Percentiles rank a stretch among this genome's conserved stretches.
phyloP scores from a whole-genome alignment of 2,113 vertebrate species.

The Mormoops blainvillei region DNA sequence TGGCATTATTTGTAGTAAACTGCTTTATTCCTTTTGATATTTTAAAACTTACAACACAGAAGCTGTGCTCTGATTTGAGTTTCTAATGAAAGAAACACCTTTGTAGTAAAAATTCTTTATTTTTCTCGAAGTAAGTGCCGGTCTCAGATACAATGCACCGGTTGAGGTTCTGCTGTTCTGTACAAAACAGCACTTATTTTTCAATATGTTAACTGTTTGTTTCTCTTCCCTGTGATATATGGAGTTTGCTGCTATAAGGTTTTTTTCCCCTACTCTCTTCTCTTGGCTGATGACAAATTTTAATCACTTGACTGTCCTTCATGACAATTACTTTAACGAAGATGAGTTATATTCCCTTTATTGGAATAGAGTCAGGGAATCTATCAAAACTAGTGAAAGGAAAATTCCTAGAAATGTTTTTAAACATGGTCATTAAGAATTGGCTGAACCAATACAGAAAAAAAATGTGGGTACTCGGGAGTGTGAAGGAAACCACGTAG shows the following conservation, averaged over 20 bases:
- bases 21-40: slow-evolving; percentile 29
- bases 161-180: slow-evolving; percentile 59
- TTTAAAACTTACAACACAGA: slow-evolving; percentile 68
- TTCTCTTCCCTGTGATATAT: slow-evolving; percentile 38
- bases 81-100: slow-evolving; percentile 58
- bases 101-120: slow-evolving; percentile 65
- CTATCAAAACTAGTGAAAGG: slow-evolving; percentile 70
- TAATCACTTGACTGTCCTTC: slow-evolving; percentile 55
- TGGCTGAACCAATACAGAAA: slow-evolving; percentile 48
- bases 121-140: slow-evolving; percentile 68
- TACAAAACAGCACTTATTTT: slow-evolving; percentile 76
- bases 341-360: slow-evolving; percentile 63
- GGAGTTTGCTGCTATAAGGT: neutral
- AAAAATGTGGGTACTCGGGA: slow-evolving; percentile 49
- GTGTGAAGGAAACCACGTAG: slow-evolving; percentile 44
- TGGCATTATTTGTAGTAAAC: slow-evolving; percentile 33
- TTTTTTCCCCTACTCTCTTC: slow-evolving; percentile 35
- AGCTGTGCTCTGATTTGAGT: slow-evolving; percentile 61
- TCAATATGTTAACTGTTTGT: slow-evolving; percentile 68
- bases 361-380: slow-evolving; percentile 60
- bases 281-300: slow-evolving; percentile 59
- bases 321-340: slow-evolving; percentile 56
- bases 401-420: slow-evolving; percentile 73
- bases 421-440: slow-evolving; percentile 66
- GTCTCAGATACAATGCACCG: slow-evolving; percentile 62